Percentiles rank a stretch among this genome's conserved stretches.
Evolutionary conservation across 1,140 invertebrate genomes (phyloP).

Genomic region (Caenorhabditis latens): DNA sequence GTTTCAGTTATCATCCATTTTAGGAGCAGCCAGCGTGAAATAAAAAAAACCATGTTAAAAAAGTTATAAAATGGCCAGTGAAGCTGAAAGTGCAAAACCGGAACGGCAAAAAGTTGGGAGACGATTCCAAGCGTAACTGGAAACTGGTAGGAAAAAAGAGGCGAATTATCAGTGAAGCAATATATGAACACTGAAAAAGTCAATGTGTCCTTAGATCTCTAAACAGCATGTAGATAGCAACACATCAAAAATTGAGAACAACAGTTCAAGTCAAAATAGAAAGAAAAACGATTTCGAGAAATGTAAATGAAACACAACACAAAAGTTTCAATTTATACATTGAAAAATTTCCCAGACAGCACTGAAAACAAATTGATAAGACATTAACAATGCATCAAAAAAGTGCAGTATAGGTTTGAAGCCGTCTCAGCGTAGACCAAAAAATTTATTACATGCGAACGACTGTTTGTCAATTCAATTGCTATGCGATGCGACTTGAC

Average conservation of each 20-base stretch:
- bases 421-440: neutral
- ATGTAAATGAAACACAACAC: no score
- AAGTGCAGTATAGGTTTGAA: neutral
- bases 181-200: neutral
- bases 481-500: constrained; percentile 18
- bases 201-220: neutral
- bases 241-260: no score
- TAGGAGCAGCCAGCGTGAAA: neutral
- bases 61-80: neutral
- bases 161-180: constrained; percentile 22
- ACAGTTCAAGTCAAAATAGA: no score
- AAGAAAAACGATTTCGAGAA: no score
- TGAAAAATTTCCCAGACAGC: no score
- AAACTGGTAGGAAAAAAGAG: neutral
- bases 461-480: constrained; percentile 44
- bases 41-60: neutral
- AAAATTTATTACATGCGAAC: constrained; percentile 27
- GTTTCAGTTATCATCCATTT: neutral
- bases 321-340: no score
- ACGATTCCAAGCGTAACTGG: neutral
- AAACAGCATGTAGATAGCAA: no score
- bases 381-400: neutral
- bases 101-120: neutral
- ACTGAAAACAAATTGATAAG: neutral
- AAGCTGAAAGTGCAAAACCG: neutral